A percentile compares a stretch with the other conserved stretches of the same genome.
Evolutionary conservation across 2,113 vertebrate genomes (phyloP).

Genomic region (Stictonetta naevosa): DNA sequence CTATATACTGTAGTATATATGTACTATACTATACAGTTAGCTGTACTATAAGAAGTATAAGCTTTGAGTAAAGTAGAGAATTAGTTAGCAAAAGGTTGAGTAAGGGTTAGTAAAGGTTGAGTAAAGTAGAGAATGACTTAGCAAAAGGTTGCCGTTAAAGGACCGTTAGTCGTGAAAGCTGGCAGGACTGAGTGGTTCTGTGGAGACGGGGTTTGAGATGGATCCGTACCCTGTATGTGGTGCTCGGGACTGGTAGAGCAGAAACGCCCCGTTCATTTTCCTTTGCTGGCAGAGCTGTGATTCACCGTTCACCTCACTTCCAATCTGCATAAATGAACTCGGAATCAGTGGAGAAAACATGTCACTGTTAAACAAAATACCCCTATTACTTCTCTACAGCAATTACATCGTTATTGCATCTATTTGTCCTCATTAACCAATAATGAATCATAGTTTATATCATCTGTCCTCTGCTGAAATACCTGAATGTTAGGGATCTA

Average conservation of each 20-base stretch:
- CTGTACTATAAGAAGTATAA: no score
- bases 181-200: neutral
- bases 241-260: rapidly evolving
- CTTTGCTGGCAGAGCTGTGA: neutral
- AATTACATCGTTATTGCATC: neutral
- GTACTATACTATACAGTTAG: no score
- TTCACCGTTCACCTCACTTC: neutral
- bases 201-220: neutral
- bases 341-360: neutral
- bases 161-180: neutral
- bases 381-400: neutral
- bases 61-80: no score
- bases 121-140: neutral
- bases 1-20: no score
- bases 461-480: neutral
- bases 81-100: no score
- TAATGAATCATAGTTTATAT: neutral
- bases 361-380: neutral
- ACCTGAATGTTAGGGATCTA: neutral
- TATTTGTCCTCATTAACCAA: neutral
- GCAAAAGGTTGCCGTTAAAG: neutral
- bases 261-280: neutral
- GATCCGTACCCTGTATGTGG: neutral
- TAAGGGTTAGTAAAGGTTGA: no score
- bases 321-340: neutral